phyloP scores from a whole-genome alignment of 2,113 vertebrate species.

The Corydoras sp. region DNA sequence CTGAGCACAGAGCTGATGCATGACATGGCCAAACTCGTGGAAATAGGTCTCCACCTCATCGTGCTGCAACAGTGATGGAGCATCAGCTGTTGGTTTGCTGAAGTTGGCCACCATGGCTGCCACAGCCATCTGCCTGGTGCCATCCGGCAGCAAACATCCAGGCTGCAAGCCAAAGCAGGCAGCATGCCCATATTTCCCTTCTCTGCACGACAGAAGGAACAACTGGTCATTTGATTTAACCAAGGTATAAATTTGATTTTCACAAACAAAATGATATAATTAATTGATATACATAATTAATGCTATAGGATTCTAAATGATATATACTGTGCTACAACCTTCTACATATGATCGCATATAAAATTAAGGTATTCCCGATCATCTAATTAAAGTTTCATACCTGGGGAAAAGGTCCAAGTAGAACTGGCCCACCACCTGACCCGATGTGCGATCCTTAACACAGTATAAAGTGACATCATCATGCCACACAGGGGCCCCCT shows the following conservation, averaged over 20 bases:
- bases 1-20: constrained; percentile 97
- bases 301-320: no score
- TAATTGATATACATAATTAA: no score
- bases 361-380: no score
- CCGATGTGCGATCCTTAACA: constrained; percentile 69
- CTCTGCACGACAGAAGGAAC: constrained; percentile 58
- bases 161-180: constrained; percentile 97
- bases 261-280: no score
- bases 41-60: constrained; percentile 98
- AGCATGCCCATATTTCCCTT: constrained; percentile 92
- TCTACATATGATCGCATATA: no score
- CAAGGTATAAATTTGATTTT: background rate
- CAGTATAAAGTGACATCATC: constrained; percentile 84
- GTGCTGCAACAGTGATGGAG: constrained; percentile 88
- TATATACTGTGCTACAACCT: no score
- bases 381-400: constrained; percentile 53
- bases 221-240: constrained; percentile 11
- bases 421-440: constrained; percentile 80
- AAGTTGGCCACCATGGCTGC: constrained; percentile 98
- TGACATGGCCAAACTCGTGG: constrained; percentile 96
- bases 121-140: constrained; percentile 77
- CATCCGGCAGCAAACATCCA: constrained; percentile 76
- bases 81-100: constrained; percentile 80
- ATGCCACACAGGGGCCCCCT: constrained; percentile 77
- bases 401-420: constrained; percentile 92